Evolutionary conservation across 2,113 vertebrate genomes (phyloP).

Genomic region (Coptodon bakossiorum): DNA sequence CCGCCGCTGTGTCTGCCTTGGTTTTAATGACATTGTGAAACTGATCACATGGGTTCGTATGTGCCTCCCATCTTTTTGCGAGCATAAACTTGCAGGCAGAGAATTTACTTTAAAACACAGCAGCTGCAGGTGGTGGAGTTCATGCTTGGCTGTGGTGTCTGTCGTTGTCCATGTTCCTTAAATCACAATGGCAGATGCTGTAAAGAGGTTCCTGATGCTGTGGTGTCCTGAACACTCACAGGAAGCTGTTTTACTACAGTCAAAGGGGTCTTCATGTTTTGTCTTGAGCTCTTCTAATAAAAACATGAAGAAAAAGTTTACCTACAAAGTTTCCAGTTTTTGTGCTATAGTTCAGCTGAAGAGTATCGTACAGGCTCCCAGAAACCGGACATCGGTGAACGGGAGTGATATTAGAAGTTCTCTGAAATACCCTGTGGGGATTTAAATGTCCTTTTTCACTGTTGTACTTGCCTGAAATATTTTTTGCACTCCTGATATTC

Average conservation of each 20-base stretch:
- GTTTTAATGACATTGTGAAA: not conserved
- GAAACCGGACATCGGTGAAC: rapidly evolving
- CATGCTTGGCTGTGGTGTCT: not conserved
- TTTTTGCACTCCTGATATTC: not conserved
- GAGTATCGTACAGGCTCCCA: not conserved
- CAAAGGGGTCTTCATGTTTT: not conserved
- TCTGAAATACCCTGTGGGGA: not conserved
- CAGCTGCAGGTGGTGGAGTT: not conserved
- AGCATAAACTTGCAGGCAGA: not conserved
- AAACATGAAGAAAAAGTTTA: not conserved
- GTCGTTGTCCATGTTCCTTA: not conserved
- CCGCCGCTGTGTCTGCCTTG: not conserved
- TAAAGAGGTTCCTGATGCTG: not conserved
- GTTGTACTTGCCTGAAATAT: not conserved
- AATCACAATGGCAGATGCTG: not conserved
- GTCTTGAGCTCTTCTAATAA: not conserved
- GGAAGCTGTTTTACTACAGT: not conserved
- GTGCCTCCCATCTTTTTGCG: not conserved
- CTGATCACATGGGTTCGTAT: not conserved
- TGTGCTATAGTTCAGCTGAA: rapidly evolving
- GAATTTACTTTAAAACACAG: not conserved
- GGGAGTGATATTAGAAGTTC: not conserved
- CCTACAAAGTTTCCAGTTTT: not conserved
- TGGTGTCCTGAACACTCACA: not conserved
- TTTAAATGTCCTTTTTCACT: not conserved